These are phyloP conservation scores for Cladopsammia gracilis DNA, from an alignment of 64 coral and sea anemone genomes.

Conservation along the genomic window DNA sequence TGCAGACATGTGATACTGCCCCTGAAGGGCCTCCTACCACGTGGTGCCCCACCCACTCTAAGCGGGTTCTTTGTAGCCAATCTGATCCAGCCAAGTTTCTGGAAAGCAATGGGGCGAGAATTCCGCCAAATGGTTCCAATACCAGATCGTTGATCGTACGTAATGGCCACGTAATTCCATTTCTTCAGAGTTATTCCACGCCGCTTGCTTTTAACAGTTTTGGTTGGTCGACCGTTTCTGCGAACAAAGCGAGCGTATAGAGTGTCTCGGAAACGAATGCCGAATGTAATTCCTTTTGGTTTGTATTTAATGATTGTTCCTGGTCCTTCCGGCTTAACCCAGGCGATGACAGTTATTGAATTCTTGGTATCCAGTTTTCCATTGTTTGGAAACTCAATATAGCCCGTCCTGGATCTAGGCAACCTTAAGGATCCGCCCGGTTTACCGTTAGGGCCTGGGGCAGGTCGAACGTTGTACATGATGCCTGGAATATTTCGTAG, in stretches of 20 bases:
- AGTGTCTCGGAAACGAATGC: constrained; percentile 8
- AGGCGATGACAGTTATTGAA: constrained; percentile 57
- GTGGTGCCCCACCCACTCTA: constrained; percentile 59
- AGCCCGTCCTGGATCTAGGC: constrained; percentile 17
- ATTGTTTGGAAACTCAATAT: constrained; percentile 57
- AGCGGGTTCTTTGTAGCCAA: constrained; percentile 30
- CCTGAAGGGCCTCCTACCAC: constrained; percentile 39
- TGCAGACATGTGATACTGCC: constrained; percentile 83
- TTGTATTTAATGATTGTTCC: constrained; percentile 57
- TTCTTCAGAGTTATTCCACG: neutral
- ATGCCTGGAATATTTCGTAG: constrained; percentile 23
- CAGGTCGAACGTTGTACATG: constrained; percentile 53
- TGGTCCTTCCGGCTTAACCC: constrained; percentile 43
- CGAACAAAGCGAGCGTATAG: constrained; percentile 10
- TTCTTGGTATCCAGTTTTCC: constrained; percentile 50
- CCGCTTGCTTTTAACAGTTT: constrained; percentile 47
- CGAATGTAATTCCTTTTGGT: constrained; percentile 22
- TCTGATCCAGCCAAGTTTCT: constrained; percentile 57
- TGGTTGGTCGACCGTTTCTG: constrained; percentile 19
- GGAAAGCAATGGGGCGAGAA: constrained; percentile 32
- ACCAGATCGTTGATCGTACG: constrained; percentile 44
- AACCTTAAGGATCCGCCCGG: constrained; percentile 46
- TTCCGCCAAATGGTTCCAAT: constrained; percentile 45
- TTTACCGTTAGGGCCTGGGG: constrained; percentile 46
- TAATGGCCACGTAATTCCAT: constrained; percentile 55